Base-by-base conservation (phyloP, 2,888 invertebrate genomes). In the Mycalesis mineus region DNA sequence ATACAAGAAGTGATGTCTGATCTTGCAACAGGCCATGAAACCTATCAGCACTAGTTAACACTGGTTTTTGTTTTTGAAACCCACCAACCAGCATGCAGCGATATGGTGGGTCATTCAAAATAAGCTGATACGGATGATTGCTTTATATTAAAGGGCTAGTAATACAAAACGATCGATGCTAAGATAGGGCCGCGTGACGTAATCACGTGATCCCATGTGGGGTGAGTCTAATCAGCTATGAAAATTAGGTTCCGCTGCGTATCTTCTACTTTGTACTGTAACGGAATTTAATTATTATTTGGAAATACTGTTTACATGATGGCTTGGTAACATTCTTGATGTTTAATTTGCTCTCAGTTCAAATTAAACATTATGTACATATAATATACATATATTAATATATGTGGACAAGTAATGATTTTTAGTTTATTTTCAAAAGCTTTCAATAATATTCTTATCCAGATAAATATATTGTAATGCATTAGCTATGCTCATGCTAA, bases 221-320 rank as follows among this genome's bases (percentile, higher is more conserved):
- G 85, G 87, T 78, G 77, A 77, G 80, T 78, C 87, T 88, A 88
- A 88, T 88, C 88, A 88, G 84, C 88, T 87, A 88, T 88, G 88
- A 88, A 88, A 88, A 88, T 88, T 87, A 88, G 87, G 87, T 88
- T 87, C 88, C 86, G 84, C 75, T 71, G 70, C 77, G 75, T 78
- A 80, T 88, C 85, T 83, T 80, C 81, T 80, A 82, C 83, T 87
- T 87, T 86, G 82, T 85, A 78, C 80, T 74, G 81, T 72, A 83
- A 73, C 77, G 82, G 84, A 88, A 88, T 88, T 87, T 88, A 88
- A 88, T 88, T 88, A 88, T 85, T 82, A 87, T 86, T 84, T 78
- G 82, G 79, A 85, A 85, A 84, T 87, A 82, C 80, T 76, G 72
- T 75, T 47, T 71, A 68, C 65, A 69, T 72, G 78, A 77, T 71